Conservation (phyloP, 2,113 vertebrate genomes). For the Regulus satrapa region DNA sequence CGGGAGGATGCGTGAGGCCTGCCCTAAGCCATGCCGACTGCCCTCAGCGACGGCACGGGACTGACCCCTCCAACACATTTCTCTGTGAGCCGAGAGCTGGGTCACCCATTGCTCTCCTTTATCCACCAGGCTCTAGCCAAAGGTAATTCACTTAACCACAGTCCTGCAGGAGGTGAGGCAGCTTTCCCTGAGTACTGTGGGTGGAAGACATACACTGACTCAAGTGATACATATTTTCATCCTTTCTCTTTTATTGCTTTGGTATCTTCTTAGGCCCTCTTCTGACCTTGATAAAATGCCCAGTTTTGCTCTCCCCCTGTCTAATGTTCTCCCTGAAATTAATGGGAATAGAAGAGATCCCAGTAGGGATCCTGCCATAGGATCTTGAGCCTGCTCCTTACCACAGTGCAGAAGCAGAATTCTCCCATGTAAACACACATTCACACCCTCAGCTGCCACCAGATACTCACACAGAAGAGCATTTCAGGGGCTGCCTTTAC, state of each 20-base stretch:
- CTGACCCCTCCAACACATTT: rapidly evolving
- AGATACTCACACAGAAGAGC: not conserved
- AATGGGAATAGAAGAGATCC: not conserved
- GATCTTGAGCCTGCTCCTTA: not conserved
- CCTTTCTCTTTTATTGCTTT: not conserved
- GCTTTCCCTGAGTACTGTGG: not conserved
- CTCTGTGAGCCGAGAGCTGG: not conserved
- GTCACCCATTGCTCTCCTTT: not conserved
- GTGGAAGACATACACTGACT: not conserved
- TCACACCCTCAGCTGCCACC: not conserved
- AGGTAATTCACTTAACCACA: not conserved
- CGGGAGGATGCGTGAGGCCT: not conserved
- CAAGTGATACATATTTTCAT: not conserved
- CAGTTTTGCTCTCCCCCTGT: not conserved
- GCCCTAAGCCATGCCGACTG: not conserved
- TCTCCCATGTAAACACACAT: not conserved
- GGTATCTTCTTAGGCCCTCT: not conserved
- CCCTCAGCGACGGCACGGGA: rapidly evolving
- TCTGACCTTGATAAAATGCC: not conserved
- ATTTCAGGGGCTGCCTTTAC: not conserved
- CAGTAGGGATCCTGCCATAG: not conserved
- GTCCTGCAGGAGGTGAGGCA: not conserved
- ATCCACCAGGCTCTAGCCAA: not conserved
- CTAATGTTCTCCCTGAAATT: not conserved
- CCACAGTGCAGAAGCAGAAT: not conserved